Percentiles rank a stretch among this genome's conserved stretches.
Conservation (phyloP, 2,888 invertebrate species). For the Drosophila percnosoma region DNA sequence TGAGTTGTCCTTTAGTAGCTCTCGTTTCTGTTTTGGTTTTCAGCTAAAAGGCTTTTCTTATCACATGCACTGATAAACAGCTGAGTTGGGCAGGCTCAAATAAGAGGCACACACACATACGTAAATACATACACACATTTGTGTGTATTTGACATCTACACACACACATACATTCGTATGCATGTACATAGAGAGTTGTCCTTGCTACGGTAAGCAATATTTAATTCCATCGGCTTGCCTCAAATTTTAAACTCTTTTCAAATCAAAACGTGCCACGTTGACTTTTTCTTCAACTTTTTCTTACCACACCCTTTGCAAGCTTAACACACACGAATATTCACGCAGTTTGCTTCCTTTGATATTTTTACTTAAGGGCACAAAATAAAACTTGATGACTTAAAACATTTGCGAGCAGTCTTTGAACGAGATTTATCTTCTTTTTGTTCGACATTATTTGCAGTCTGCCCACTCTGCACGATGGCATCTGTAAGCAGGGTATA, state of each 20-base stretch:
- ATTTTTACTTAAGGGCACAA: background rate
- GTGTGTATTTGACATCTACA: background rate
- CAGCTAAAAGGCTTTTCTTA: slow-evolving; percentile 16
- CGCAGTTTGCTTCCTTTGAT: background rate
- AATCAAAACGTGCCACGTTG: slow-evolving; percentile 51
- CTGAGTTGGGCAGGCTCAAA: slow-evolving; percentile 6
- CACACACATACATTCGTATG: background rate
- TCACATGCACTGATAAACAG: background rate
- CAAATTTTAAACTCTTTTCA: slow-evolving; percentile 38
- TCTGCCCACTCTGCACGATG: background rate
- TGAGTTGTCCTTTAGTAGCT: slow-evolving; percentile 10
- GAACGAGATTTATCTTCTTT: background rate
- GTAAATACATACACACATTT: background rate
- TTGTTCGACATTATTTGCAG: background rate
- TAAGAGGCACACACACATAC: background rate
- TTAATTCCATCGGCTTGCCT: slow-evolving; percentile 16
- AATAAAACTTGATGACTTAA: background rate
- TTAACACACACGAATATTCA: background rate
- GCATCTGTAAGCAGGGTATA: slow-evolving; percentile 3
- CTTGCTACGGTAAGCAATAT: slow-evolving; percentile 26
- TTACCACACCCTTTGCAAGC: background rate
- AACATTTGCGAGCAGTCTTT: background rate
- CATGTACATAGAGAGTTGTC: background rate
- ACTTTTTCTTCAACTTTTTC: slow-evolving; percentile 27
- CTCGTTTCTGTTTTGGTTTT: slow-evolving; percentile 11